Evolutionary conservation across 2,888 invertebrate species (phyloP), one percentile per base, ranked within the genome.

Genomic region (Stegana nigrithorax): DNA sequence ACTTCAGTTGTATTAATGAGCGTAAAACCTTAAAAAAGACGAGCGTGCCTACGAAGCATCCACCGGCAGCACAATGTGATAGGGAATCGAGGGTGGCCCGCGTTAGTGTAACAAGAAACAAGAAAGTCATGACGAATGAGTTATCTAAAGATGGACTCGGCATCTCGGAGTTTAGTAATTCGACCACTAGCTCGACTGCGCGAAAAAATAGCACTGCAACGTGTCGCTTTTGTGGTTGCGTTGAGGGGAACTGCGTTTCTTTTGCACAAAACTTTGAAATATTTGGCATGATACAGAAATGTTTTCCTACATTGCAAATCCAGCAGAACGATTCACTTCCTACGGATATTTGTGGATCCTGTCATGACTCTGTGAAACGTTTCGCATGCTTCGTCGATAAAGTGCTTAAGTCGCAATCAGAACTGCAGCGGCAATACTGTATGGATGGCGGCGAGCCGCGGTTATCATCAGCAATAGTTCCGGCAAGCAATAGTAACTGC

Each of bases 241-340:
- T 68, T 1, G 79, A 80, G 3, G 65, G 70, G 2, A 76, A 72
- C 69, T 58, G 80, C 68, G 80, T 81, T 0, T 82, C 83, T 0
- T 85, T 84, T 39, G 77, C 82, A 1, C 80, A 79, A 10, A 85
- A 83, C 55, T 83, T 81, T 23, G 85, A 85, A 67, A 72, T 85
- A 0, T 85, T 82, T 57, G 82, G 81, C 7, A 81, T 85, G 80
- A 77, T 85, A 26, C 84, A 85, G 58, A 84, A 85, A 66, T 85
- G 85, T 56, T 85, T 85, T 64, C 85, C 85, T 5, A 83, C 85
- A 0, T 66, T 85, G 1, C 85, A 85, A 59, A 83, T 85, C 26
- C 78, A 83, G 42, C 77, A 83, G 51, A 83, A 85, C 29, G 86
- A 85, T 56, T 76, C 73, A 7, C 62, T 84, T 39, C 83, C 85